Evolutionary conservation across 1,140 invertebrate species (phyloP).

Genomic region (Penaeus vannamei): DNA sequence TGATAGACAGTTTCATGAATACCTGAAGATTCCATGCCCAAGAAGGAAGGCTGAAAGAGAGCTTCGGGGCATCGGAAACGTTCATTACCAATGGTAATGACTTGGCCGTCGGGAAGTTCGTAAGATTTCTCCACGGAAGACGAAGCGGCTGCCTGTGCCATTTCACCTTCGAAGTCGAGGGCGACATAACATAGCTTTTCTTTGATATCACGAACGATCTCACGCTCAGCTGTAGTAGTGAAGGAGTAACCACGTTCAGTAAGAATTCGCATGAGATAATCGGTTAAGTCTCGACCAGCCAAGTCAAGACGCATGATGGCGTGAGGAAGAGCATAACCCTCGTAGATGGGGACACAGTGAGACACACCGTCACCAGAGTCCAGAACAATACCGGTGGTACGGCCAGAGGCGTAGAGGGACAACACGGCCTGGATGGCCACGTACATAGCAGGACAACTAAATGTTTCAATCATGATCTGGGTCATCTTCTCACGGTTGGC

Average conservation of each 20-base stretch:
- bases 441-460: constrained; percentile 43
- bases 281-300: constrained; percentile 50
- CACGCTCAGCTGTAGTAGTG: constrained; percentile 51
- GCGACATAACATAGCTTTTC: constrained; percentile 54
- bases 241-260: constrained; percentile 55
- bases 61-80: constrained; percentile 22
- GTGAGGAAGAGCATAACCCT: constrained; percentile 53
- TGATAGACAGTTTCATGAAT: constrained; percentile 86
- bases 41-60: constrained; percentile 77
- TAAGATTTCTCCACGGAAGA: constrained; percentile 71
- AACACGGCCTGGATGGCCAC: constrained; percentile 56
- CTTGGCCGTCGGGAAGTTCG: constrained; percentile 74
- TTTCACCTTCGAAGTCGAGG: constrained; percentile 52
- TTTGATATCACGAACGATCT: constrained; percentile 53
- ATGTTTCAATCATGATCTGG: background rate
- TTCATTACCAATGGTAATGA: constrained; percentile 67
- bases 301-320: constrained; percentile 54
- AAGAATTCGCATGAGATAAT: constrained; percentile 46
- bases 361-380: constrained; percentile 52
- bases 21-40: constrained; percentile 87
- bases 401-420: constrained; percentile 57
- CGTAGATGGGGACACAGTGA: constrained; percentile 55
- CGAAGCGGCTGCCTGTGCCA: constrained; percentile 48
- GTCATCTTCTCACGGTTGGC: constrained; percentile 91
- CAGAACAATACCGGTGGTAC: constrained; percentile 56